phyloP scores from a whole-genome alignment of 2,888 invertebrate genomes.

The Crematogaster levior region DNA sequence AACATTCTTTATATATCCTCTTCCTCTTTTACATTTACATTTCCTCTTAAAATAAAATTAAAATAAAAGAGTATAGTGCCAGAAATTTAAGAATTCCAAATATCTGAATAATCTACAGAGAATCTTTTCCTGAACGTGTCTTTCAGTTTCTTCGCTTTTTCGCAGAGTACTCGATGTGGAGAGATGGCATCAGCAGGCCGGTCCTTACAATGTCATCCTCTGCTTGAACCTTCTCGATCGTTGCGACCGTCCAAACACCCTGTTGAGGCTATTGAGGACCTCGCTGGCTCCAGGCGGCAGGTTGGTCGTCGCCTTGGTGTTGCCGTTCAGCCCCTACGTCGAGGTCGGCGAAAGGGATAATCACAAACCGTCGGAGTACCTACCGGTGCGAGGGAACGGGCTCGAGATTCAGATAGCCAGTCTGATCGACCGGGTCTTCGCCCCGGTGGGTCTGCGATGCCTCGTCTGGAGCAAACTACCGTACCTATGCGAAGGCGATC shows the following conservation, averaged over 20 bases:
- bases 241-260: slow-evolving; percentile 93
- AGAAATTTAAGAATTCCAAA: neutral
- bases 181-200: slow-evolving; percentile 87
- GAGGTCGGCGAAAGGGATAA: slow-evolving; percentile 92
- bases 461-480: slow-evolving; percentile 96
- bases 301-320: slow-evolving; percentile 95
- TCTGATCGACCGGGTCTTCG: slow-evolving; percentile 89
- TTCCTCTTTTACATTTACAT: neutral
- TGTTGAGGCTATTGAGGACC: slow-evolving; percentile 91
- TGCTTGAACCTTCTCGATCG: slow-evolving; percentile 98
- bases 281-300: slow-evolving; percentile 91
- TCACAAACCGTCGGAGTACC: slow-evolving; percentile 90
- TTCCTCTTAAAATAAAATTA: neutral
- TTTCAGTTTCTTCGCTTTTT: neutral
- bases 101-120: neutral
- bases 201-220: slow-evolving; percentile 91
- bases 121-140: neutral
- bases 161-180: slow-evolving; percentile 90
- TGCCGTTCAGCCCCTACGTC: slow-evolving; percentile 98
- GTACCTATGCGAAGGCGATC: slow-evolving; percentile 98
- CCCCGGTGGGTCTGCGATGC: slow-evolving; percentile 91
- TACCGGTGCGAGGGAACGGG: slow-evolving; percentile 89
- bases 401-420: slow-evolving; percentile 94
- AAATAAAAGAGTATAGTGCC: neutral
- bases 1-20: neutral